These are phyloP conservation scores for Phocides pigmalion DNA, from an alignment of 1,140 invertebrate species.

Conservation along the genomic window DNA sequence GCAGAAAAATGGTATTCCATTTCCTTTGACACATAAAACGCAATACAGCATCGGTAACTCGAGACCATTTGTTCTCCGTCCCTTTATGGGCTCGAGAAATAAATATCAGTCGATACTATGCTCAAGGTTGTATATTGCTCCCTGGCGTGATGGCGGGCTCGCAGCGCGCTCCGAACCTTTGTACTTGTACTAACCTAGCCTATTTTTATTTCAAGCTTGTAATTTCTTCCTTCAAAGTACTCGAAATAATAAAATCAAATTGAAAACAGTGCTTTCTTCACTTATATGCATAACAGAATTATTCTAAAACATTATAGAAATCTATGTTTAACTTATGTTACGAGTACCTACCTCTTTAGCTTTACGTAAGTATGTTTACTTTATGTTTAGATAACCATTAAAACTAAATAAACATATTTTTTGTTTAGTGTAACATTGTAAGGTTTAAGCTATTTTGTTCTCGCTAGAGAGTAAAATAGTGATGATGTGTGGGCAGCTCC, in stretches of 20 bases:
- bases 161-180: background rate
- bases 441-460: background rate
- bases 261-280: too few species aligned
- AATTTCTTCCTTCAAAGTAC: background rate
- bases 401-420: too few species aligned
- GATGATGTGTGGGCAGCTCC: background rate
- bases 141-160: background rate
- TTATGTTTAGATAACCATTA: too few species aligned
- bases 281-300: too few species aligned
- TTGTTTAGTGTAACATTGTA: too few species aligned
- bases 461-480: background rate
- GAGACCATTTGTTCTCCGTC: constrained; percentile 24
- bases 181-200: background rate
- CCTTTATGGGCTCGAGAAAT: constrained; percentile 22
- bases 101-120: constrained; percentile 30
- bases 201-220: background rate
- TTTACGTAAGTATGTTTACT: too few species aligned
- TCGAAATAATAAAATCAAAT: too few species aligned
- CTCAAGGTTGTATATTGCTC: constrained; percentile 13
- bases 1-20: constrained; percentile 24
- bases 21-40: constrained; percentile 31
- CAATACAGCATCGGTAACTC: constrained; percentile 26
- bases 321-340: too few species aligned
- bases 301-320: too few species aligned
- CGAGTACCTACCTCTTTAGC: too few species aligned